phyloP scores from a whole-genome alignment of 2,797 vertebrate genomes.

The Etheostoma nigrum region DNA sequence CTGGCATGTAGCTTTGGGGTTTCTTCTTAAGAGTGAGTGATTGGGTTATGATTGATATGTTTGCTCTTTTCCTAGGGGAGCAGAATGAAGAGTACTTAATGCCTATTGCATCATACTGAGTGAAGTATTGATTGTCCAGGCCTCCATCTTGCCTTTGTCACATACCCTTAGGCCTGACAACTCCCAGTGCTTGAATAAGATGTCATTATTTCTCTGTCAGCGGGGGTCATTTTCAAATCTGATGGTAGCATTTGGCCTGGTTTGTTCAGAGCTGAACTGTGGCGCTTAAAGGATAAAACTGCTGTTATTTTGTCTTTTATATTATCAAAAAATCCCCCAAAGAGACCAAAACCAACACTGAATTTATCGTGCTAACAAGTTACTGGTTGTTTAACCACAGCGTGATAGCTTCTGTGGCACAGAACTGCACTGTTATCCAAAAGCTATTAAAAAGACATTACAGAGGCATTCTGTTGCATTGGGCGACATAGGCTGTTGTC shows the following conservation, averaged over 20 bases:
- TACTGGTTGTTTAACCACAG: slow-evolving; percentile 21
- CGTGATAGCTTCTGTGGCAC: slow-evolving; percentile 31
- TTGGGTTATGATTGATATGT: slow-evolving; percentile 78
- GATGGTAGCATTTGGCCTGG: slow-evolving; percentile 28
- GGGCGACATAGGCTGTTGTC: slow-evolving; percentile 41
- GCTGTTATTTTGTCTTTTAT: background rate
- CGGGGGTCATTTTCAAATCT: slow-evolving; percentile 51
- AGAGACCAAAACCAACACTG: slow-evolving; percentile 38
- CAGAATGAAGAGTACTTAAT: slow-evolving; percentile 75
- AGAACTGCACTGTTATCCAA: slow-evolving; percentile 39
- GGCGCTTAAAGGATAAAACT: slow-evolving; percentile 18
- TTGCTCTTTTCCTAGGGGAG: slow-evolving; percentile 64
- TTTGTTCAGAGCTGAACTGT: slow-evolving; percentile 16
- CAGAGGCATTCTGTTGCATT: slow-evolving; percentile 31
- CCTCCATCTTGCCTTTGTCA: slow-evolving; percentile 75
- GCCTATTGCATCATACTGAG: slow-evolving; percentile 74
- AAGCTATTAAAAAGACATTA: slow-evolving; percentile 67
- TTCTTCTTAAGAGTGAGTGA: slow-evolving; percentile 52
- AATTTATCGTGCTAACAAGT: slow-evolving; percentile 53
- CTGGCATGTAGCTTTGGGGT: slow-evolving; percentile 44
- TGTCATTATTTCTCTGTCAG: slow-evolving; percentile 61
- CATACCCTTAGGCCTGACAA: slow-evolving; percentile 67
- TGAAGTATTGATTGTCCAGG: slow-evolving; percentile 73
- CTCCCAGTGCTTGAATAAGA: slow-evolving; percentile 65
- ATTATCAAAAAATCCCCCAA: slow-evolving; percentile 24